Conservation (phyloP, 2,797 vertebrate genomes). For the Erethizon dorsatum region DNA sequence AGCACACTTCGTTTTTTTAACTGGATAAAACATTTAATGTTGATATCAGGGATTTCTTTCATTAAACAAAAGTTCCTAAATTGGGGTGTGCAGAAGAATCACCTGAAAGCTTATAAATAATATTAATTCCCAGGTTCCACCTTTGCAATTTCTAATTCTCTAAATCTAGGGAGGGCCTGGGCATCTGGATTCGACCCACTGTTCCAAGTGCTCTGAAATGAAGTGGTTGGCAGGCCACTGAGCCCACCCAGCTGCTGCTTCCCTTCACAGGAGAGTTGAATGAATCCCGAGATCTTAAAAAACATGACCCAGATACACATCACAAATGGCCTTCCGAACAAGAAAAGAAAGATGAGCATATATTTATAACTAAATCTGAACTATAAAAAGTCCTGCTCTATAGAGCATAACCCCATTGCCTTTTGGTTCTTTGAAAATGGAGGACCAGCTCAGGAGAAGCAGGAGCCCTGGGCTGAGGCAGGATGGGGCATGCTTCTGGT, state of each 20-base stretch:
- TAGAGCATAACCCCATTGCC: background rate
- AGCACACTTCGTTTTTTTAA: background rate
- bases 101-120: background rate
- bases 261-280: background rate
- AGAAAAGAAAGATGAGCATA: slow-evolving; percentile 54
- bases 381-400: background rate
- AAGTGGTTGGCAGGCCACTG: background rate
- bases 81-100: background rate
- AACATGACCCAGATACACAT: background rate
- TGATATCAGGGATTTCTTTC: slow-evolving; percentile 40
- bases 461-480: background rate
- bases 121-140: background rate
- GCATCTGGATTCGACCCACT: background rate
- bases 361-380: slow-evolving; percentile 6
- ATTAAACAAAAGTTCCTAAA: slow-evolving; percentile 4
- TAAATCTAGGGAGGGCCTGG: background rate
- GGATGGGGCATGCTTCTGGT: slow-evolving; percentile 20
- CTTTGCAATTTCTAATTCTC: background rate
- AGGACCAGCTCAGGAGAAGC: background rate
- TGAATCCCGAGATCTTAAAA: background rate
- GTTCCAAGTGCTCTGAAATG: background rate
- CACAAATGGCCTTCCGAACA: slow-evolving; percentile 32
- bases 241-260: background rate
- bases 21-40: background rate
- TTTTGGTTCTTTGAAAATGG: slow-evolving; percentile 57